Evolutionary conservation across 2,888 invertebrate genomes (phyloP).

Genomic region (Onchidella celtica): DNA sequence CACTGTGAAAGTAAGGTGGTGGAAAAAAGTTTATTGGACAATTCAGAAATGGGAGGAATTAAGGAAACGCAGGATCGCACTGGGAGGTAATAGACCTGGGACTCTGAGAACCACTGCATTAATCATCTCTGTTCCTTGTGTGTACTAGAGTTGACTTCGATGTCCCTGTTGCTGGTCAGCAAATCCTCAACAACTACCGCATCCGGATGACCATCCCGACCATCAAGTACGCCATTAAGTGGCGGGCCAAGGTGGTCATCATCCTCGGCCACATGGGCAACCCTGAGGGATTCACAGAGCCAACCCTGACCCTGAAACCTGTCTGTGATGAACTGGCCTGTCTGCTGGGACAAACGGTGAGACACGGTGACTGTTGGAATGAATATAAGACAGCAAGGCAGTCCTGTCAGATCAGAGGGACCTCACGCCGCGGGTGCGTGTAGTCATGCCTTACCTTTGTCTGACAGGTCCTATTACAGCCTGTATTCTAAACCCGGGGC

Average conservation of each 20-base stretch:
- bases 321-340: constrained; percentile 41
- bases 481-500: too few species aligned
- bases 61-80: too few species aligned
- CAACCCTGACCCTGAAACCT: background rate
- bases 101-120: too few species aligned
- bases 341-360: constrained; percentile 33
- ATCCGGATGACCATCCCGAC: constrained; percentile 43
- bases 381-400: too few species aligned
- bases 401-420: too few species aligned
- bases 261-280: constrained; percentile 23
- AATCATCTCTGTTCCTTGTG: too few species aligned
- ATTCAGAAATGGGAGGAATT: too few species aligned
- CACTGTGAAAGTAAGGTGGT: too few species aligned
- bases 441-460: background rate
- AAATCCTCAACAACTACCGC: constrained; percentile 35
- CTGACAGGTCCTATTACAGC: background rate
- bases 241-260: constrained; percentile 24
- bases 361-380: too few species aligned
- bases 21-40: too few species aligned
- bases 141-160: constrained; percentile 32
- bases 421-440: too few species aligned
- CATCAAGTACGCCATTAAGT: constrained; percentile 42
- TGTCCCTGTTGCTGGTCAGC: background rate
- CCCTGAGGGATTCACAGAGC: background rate
- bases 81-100: too few species aligned